phyloP scores from a whole-genome alignment of 2,888 invertebrate species.

The Leucania comma region DNA sequence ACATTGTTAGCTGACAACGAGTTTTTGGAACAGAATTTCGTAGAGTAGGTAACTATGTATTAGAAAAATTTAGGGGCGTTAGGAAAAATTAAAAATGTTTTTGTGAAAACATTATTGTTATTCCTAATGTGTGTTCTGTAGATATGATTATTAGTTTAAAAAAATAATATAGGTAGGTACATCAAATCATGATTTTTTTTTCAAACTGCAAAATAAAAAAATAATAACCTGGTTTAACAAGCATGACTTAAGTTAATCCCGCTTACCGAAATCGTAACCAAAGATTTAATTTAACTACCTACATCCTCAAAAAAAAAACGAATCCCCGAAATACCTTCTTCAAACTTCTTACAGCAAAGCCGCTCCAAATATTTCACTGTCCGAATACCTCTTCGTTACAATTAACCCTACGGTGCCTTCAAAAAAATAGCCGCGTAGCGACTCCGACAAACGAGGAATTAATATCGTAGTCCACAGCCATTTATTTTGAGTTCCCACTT shows the following conservation, averaged over 20 bases:
- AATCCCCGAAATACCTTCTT: slow-evolving; percentile 43
- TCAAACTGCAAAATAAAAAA: not conserved
- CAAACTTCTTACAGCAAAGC: slow-evolving; percentile 57
- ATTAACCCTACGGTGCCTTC: slow-evolving; percentile 81
- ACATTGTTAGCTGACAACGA: slow-evolving; percentile 83
- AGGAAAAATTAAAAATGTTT: not conserved
- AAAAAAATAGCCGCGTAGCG: slow-evolving; percentile 80
- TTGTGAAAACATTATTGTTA: too few relatives aligned
- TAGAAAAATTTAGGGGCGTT: not conserved
- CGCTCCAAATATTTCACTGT: slow-evolving; percentile 72
- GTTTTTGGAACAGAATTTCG: slow-evolving; percentile 61
- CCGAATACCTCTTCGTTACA: slow-evolving; percentile 76
- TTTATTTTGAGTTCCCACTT: slow-evolving; percentile 82
- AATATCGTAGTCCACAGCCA: slow-evolving; percentile 82
- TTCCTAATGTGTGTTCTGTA: too few relatives aligned
- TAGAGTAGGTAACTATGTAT: slow-evolving; percentile 42
- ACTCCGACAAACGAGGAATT: slow-evolving; percentile 86
- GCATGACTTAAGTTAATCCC: not conserved
- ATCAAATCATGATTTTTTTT: too few relatives aligned
- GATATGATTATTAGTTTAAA: not conserved
- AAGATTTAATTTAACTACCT: slow-evolving; percentile 32
- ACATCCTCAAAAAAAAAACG: slow-evolving; percentile 18
- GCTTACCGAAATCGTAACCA: slow-evolving; percentile 4
- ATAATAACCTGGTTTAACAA: not conserved
- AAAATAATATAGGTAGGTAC: too few relatives aligned